Evolutionary conservation across 1,140 invertebrate species (phyloP).

Genomic region (Brachionus plicatilis): DNA sequence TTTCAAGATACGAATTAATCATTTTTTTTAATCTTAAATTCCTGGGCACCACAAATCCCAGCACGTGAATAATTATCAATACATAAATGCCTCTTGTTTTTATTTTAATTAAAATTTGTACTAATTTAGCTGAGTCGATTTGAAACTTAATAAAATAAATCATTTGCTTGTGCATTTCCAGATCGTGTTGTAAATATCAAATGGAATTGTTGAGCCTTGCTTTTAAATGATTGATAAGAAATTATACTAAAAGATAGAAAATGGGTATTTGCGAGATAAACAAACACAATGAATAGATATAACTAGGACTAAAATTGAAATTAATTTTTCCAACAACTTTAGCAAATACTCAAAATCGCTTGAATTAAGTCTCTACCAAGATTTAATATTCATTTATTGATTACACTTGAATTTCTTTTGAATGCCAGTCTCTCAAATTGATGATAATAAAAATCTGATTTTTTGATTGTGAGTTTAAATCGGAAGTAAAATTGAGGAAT

Average conservation of each 20-base stretch:
- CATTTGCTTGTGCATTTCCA: conserved; percentile 26
- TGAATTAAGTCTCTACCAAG: not conserved
- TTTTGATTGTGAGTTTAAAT: not conserved
- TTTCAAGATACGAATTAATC: conserved; percentile 30
- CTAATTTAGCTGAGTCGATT: not conserved
- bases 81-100: not conserved
- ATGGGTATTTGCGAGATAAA: not conserved
- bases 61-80: conserved; percentile 15
- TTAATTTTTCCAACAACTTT: conserved; percentile 21
- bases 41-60: not conserved
- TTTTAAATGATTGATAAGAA: conserved; percentile 31
- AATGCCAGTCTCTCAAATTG: not conserved
- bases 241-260: not conserved
- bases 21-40: conserved; percentile 1
- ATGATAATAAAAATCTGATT: conserved; percentile 2
- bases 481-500: not conserved
- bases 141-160: conserved; percentile 17
- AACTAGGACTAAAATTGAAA: conserved; percentile 4
- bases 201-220: not conserved
- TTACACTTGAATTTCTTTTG: not conserved
- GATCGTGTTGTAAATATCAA: conserved; percentile 18
- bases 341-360: conserved; percentile 4
- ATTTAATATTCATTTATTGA: not conserved
- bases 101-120: not conserved
- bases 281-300: not conserved